Evolutionary conservation across 2,113 vertebrate species (phyloP), one percentile per base, ranked within the genome.

Genomic region (Alosa alosa): DNA sequence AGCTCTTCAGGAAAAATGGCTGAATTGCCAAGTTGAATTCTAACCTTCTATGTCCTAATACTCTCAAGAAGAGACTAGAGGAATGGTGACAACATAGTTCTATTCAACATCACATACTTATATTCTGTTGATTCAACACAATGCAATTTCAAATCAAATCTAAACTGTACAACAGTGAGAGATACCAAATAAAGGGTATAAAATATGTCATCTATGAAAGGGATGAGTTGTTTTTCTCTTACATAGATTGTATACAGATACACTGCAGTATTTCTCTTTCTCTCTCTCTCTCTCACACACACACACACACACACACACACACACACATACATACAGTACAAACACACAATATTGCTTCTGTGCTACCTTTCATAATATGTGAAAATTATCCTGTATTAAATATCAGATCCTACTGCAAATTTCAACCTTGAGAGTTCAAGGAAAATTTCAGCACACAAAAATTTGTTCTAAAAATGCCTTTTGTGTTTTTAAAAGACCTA

Each of bases 41-140:
- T 78, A 78, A 78, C 72, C 72, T 60, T 60, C 55, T 60, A 60
- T 60, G 36, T 36, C 72, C 72, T 78, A 78, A 78, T 78, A 18
- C 72, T 39, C 72, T 31, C 9, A 68, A 15, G 36, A 78, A 36
- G 72, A 78, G 31, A 78, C 72, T 36, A 78, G 36, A 36, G 72
- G 72, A 36, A 78, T 78, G 15, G 39, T 78, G 72, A 36, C 72
- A 78, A 78, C 64, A 36, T 11, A 78, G 36, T 39, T 78, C 72
- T 78, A 78, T 78, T 39, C 72, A 11, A 78, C 72, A 36, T 78
- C 72, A 78, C 36, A 15, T 39, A 36, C 72, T 39, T 15, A 78
- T 36, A 78, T 78, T 78, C 72, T 78, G 72, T 78, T 78, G 72
- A 78, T 78, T 78, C 72, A 78, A 78, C 72, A 78, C 72, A 78